phyloP scores from a whole-genome alignment of 2,888 invertebrate genomes.

The Dynastes tityus region DNA sequence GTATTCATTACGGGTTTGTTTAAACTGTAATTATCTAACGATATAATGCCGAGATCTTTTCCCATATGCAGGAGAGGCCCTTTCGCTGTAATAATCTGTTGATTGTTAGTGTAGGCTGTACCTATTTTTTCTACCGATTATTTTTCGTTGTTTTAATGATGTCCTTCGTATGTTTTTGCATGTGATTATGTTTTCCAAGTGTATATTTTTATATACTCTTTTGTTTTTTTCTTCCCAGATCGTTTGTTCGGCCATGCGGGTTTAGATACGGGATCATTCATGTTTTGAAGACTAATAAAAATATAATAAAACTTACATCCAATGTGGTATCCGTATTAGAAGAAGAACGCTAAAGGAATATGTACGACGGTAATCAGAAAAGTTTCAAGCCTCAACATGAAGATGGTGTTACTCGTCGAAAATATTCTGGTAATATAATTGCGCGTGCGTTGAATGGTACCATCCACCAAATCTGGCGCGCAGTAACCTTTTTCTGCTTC shows the following conservation, averaged over 20 bases:
- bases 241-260: no score
- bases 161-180: background rate
- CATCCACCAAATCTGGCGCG: no score
- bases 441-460: no score
- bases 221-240: background rate
- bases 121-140: background rate
- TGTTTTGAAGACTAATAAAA: constrained; percentile 1
- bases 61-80: background rate
- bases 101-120: background rate
- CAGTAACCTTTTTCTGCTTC: no score
- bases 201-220: background rate
- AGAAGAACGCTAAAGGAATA: background rate
- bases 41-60: background rate
- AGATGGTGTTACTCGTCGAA: no score
- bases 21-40: constrained; percentile 27
- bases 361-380: no score
- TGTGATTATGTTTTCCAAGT: background rate
- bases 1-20: constrained; percentile 26
- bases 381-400: no score
- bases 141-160: background rate
- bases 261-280: no score
- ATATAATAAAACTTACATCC: background rate
- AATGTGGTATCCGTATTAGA: background rate
- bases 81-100: constrained; percentile 7
- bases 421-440: no score